These are phyloP conservation scores for Tenualosa thibaudeaui DNA, from an alignment of 2,797 vertebrate species.

Conservation along the genomic window DNA sequence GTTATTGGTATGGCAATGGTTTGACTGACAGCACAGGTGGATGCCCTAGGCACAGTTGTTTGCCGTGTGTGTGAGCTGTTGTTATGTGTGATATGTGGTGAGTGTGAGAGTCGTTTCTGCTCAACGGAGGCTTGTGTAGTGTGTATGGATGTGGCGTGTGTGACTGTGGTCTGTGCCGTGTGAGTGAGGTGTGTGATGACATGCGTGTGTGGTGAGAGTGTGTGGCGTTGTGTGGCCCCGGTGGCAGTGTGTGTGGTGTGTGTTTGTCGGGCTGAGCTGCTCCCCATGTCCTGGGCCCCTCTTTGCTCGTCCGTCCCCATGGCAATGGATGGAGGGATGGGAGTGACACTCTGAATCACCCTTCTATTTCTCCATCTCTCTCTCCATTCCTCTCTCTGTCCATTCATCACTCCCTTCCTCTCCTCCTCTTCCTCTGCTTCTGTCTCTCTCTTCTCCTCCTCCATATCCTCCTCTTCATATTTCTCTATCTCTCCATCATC, in stretches of 20 bases:
- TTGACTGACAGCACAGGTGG: background rate
- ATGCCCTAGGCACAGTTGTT: background rate
- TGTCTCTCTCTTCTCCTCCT: constrained; percentile 42
- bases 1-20: constrained; percentile 32
- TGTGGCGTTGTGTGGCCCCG: constrained; percentile 42
- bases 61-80: background rate
- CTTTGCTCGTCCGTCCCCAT: constrained; percentile 81
- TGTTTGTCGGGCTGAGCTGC: constrained; percentile 56
- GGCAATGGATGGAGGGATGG: constrained; percentile 81
- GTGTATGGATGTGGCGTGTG: background rate
- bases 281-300: constrained; percentile 74
- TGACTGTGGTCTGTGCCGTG: background rate
- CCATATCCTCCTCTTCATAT: background rate
- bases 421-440: constrained; percentile 65
- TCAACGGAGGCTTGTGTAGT: background rate
- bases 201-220: background rate
- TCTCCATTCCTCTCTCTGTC: constrained; percentile 51
- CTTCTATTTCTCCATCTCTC: constrained; percentile 65
- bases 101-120: constrained; percentile 21
- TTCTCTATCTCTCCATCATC: background rate
- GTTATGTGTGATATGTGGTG: constrained; percentile 29
- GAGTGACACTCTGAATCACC: constrained; percentile 91
- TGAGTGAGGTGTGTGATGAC: constrained; percentile 7
- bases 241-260: constrained; percentile 43
- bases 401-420: constrained; percentile 49